Percentiles rank a stretch among this genome's conserved stretches.
These are phyloP conservation scores for Herpailurus yagouaroundi DNA, from an alignment of 2,113 vertebrate genomes.

Conservation along the genomic window DNA sequence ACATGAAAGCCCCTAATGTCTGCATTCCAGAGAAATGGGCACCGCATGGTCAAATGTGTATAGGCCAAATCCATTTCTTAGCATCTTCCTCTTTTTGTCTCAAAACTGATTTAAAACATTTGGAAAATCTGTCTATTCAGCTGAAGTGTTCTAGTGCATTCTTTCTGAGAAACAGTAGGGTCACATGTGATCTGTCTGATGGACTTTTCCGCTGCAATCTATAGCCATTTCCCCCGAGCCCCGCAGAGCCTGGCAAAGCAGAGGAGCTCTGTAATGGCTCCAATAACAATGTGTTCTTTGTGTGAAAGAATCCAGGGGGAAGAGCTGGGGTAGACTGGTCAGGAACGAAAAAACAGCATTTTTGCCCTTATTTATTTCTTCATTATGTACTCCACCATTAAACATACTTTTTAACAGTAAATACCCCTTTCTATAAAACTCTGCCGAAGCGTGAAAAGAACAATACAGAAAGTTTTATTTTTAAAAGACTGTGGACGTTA, in stretches of 20 bases:
- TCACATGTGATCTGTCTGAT: constrained; percentile 95
- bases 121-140: constrained; percentile 99
- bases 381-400: constrained; percentile 90
- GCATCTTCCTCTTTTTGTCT: constrained; percentile 90
- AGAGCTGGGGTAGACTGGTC: constrained; percentile 89
- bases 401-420: constrained; percentile 94
- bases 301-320: constrained; percentile 94
- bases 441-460: constrained; percentile 89
- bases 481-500: constrained; percentile 81
- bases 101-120: constrained; percentile 99
- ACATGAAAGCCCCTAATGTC: constrained; percentile 92
- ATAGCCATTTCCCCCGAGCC: constrained; percentile 94
- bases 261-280: constrained; percentile 93
- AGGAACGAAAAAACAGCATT: constrained; percentile 87
- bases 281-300: constrained; percentile 97
- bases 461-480: constrained; percentile 84
- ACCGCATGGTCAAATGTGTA: constrained; percentile 90
- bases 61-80: constrained; percentile 95
- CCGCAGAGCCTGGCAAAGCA: constrained; percentile 89
- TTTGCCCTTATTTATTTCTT: constrained; percentile 90
- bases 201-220: constrained; percentile 94
- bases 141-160: constrained; percentile 88
- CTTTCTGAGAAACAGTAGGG: constrained; percentile 90
- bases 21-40: constrained; percentile 91
- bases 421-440: constrained; percentile 88